Evolutionary conservation across 2,113 vertebrate species (phyloP).

Genomic region (Gymnorhina tibicen): DNA sequence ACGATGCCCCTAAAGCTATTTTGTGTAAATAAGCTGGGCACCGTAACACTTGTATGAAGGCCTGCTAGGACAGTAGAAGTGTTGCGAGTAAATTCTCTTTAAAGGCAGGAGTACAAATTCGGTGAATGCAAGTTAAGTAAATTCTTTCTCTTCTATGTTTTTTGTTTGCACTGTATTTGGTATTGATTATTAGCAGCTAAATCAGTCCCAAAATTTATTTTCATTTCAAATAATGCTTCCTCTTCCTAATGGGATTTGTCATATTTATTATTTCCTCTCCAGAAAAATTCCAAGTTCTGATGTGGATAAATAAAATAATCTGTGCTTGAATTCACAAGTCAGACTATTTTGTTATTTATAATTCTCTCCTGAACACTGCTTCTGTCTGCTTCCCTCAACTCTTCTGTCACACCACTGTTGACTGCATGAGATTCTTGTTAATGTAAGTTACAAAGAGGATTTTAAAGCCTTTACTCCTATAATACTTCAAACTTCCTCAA

Average conservation of each 20-base stretch:
- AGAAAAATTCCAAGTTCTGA: background rate
- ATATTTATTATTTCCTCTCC: background rate
- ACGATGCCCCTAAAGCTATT: background rate
- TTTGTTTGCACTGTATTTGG: background rate
- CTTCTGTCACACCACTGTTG: background rate
- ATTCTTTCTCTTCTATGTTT: background rate
- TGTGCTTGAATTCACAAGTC: background rate
- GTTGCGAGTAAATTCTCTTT: background rate
- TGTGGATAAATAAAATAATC: background rate
- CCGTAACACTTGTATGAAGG: background rate
- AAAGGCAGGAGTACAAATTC: background rate
- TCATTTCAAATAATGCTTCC: background rate
- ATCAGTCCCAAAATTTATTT: background rate
- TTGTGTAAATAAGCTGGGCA: background rate
- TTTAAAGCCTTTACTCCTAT: background rate
- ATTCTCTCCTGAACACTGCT: background rate
- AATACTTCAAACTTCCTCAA: background rate
- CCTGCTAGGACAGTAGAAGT: background rate
- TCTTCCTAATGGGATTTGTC: background rate
- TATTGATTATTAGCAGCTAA: background rate
- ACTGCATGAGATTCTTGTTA: background rate
- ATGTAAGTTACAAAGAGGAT: background rate
- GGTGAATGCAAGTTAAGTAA: background rate
- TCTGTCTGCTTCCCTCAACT: background rate
- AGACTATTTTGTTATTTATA: background rate